Percentiles rank a stretch among this genome's conserved stretches.
phyloP scores from a whole-genome alignment of 1,140 invertebrate species.

The Lutraria rhynchaena region DNA sequence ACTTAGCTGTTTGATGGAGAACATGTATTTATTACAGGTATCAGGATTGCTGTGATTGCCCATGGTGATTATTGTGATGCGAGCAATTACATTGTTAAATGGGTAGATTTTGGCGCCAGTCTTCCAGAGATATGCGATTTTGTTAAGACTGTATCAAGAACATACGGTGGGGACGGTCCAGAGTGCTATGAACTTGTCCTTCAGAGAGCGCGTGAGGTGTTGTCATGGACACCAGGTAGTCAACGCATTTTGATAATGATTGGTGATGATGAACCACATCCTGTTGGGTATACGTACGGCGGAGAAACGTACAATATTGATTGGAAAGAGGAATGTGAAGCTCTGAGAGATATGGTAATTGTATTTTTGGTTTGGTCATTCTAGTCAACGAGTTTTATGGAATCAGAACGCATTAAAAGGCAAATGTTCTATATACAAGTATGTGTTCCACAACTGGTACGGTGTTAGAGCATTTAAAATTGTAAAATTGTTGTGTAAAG shows the following conservation, averaged over 20 bases:
- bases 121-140: constrained; percentile 66
- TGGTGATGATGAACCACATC: constrained; percentile 75
- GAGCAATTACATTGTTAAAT: constrained; percentile 69
- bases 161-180: constrained; percentile 66
- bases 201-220: constrained; percentile 61
- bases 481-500: too few relatives aligned
- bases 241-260: constrained; percentile 75
- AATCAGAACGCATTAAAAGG: too few relatives aligned
- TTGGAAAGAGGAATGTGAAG: constrained; percentile 70
- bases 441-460: too few relatives aligned
- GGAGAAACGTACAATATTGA: constrained; percentile 66
- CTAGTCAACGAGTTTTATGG: too few relatives aligned
- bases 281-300: constrained; percentile 62
- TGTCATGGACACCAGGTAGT: constrained; percentile 76
- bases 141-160: constrained; percentile 63
- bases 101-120: constrained; percentile 67
- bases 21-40: too few relatives aligned
- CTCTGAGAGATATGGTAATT: constrained; percentile 55
- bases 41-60: constrained; percentile 65
- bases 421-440: too few relatives aligned
- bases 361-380: too few relatives aligned
- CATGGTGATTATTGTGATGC: constrained; percentile 75
- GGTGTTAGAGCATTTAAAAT: too few relatives aligned
- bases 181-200: constrained; percentile 77
- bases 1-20: too few relatives aligned